Base-by-base conservation (phyloP, 2,797 vertebrate species). In the Oreonectes daqikongensis region DNA sequence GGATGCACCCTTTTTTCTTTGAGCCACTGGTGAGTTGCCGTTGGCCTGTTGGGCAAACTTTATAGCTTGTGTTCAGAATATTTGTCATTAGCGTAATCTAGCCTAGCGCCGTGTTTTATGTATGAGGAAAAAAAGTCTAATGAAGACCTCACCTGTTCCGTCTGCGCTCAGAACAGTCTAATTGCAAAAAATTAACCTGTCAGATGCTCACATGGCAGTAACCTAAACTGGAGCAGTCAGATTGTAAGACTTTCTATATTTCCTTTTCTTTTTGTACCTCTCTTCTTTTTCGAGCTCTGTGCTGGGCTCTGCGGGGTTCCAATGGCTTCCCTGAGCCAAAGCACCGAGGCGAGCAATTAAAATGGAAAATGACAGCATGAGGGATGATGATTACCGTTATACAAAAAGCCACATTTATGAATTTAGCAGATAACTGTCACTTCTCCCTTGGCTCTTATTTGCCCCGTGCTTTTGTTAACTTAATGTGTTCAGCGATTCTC, bases 131-230 rank as follows among this genome's bases (percentile, higher is more conserved):
- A 72, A 77, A 74, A 38, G 77, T 90, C 89, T 42, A 90, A 85
- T 79, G 72, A 85, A 84, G 88, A 89, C 83, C 80, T 90, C 88
- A 91, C 92, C 91, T 92, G 90, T 93, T 84, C 92, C 86, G 90
- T 91, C 92, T 92, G 91, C 91, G 92, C 89, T 91, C 92, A 86
- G 90, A 92, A 92, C 93, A 90, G 90, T 92, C 84, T 92, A 93
- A 95, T 94, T 93, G 93, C 91, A 89, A 94, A 87, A 93, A 95
- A 95, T 95, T 94, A 95, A 95, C 92, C 95, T 96, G 95, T 96
- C 95, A 95, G 91, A 88, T 87, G 91, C 90, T 92, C 84, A 85
- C 91, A 90, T 79, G 91, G 92, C 93, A 91, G 92, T 92, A 91
- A 92, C 94, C 92, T 93, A 94, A 89, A 93, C 91, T 91, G 94